Evolutionary conservation across 92 coral and sea anemone genomes (phyloP), one percentile per base, ranked within the genome.

Genomic region (Epizoanthus fatuus): DNA sequence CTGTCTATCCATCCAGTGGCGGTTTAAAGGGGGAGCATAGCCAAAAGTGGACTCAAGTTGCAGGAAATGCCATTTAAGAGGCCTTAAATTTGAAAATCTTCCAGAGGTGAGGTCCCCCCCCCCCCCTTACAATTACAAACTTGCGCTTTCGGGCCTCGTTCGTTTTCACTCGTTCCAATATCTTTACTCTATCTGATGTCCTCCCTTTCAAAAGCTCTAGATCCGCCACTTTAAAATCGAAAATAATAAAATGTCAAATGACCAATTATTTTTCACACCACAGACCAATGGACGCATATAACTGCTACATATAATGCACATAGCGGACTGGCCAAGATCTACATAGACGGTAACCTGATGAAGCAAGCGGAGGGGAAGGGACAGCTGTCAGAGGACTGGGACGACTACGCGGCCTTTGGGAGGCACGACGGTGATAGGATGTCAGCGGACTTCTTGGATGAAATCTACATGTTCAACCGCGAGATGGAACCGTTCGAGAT

Each of bases 341-440:
- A 81, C 91, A 84, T 97, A 71, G 94, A 97, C 49, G 94, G 99
- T 44, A 92, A 91, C 75, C 70, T 97, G 17, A 94, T 92, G 85
- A 91, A 95, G 77, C 89, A 93, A 60, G 96, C 91, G 44, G 69
- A 83, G 20, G 99, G 97, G 11, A 64, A 79, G 42, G 98, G 96
- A 0, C 74, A 81, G 8, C 79, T 97, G 64, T 97, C 99, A 10
- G 97, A 91, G 65, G 99, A 97, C 92, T 97, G 99, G 99, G 99
- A 97, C 81, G 92, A 96, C 70, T 92, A 91, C 35, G 99, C 99
- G 6, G 97, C 93, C 1, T 97, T 97, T 88, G 99, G 99, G 5
- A 84, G 88, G 74, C 98, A 97, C 89, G 87, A 85, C n/a, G 63
- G 81, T 70, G 95, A 98, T 35, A 72, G 66, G 16, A 92, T 86